A percentile compares a stretch with the other conserved stretches of the same genome.
Evolutionary conservation across 2,113 vertebrate species (phyloP).

Genomic region (Boleophthalmus pectinirostris): DNA sequence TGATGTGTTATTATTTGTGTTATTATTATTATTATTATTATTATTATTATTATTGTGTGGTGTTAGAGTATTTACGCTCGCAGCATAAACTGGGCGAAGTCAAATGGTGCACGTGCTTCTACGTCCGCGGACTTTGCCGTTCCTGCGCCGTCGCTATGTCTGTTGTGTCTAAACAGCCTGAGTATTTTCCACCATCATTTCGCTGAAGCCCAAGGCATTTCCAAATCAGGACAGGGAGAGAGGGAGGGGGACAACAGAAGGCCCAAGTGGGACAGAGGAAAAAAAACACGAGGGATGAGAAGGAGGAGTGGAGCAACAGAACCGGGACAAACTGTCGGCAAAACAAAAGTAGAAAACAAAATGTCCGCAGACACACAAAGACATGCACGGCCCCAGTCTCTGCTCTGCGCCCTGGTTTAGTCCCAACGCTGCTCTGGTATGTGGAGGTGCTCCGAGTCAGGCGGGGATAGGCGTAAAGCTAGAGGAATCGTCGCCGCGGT

Average conservation of each 20-base stretch:
- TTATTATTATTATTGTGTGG: no score
- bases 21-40: no score
- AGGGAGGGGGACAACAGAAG: conserved; percentile 63
- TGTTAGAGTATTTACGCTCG: no score
- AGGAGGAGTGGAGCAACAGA: conserved; percentile 33
- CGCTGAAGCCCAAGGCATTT: conserved; percentile 72
- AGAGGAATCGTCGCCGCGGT: no score
- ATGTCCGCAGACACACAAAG: conserved; percentile 62
- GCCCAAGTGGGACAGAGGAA: conserved; percentile 56
- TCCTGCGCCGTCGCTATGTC: not conserved
- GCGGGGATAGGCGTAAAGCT: no score
- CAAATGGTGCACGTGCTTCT: not conserved
- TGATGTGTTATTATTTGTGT: no score
- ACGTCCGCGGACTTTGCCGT: not conserved
- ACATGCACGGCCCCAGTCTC: conserved; percentile 40
- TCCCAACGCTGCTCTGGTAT: conserved; percentile 23
- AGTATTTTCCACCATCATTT: conserved; percentile 46
- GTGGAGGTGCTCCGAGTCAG: not conserved
- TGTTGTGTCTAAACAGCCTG: conserved; percentile 1
- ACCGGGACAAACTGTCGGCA: conserved; percentile 35
- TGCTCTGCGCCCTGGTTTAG: conserved; percentile 13
- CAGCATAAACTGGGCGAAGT: no score
- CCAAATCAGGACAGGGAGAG: conserved; percentile 73
- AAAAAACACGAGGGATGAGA: conserved; percentile 44
- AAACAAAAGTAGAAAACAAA: conserved; percentile 31